Conservation (phyloP, 1,140 invertebrate genomes). For the Nasonia vitripennis region DNA sequence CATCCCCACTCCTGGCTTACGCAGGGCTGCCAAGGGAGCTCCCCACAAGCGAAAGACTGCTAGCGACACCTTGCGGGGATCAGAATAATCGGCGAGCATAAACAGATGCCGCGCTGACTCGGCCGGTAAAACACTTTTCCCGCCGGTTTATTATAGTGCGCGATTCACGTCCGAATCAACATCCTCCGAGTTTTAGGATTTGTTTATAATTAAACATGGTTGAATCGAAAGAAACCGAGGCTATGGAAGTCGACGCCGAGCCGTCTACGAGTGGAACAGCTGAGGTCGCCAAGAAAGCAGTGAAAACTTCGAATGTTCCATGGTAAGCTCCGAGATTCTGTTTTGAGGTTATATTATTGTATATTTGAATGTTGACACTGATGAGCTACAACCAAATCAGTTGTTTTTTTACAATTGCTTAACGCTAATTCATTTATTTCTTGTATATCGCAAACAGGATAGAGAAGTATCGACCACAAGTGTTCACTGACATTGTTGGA, state of each 20-base stretch:
- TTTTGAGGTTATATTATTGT: slow-evolving; percentile 49
- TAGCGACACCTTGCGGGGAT: not conserved
- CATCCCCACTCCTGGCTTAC: too few relatives aligned
- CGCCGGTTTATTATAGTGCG: not conserved
- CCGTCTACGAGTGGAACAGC: slow-evolving; percentile 60
- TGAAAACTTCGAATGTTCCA: slow-evolving; percentile 59
- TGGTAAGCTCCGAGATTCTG: slow-evolving; percentile 61
- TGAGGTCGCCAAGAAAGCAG: slow-evolving; percentile 49
- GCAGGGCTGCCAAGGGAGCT: too few relatives aligned
- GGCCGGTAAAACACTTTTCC: slow-evolving; percentile 33
- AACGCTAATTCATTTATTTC: not conserved
- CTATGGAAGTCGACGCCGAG: slow-evolving; percentile 62
- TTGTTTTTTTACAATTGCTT: not conserved
- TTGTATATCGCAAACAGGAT: slow-evolving; percentile 82
- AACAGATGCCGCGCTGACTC: not conserved
- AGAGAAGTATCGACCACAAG: slow-evolving; percentile 96
- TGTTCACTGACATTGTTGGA: slow-evolving; percentile 94
- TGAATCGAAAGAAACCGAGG: slow-evolving; percentile 50
- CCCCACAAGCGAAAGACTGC: not conserved
- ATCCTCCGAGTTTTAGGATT: not conserved
- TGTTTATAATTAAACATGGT: slow-evolving; percentile 57
- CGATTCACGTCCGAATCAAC: not conserved
- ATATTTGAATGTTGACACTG: slow-evolving; percentile 11
- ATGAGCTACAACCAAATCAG: slow-evolving; percentile 21
- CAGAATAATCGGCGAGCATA: not conserved